Percentiles rank a stretch among this genome's conserved stretches.
phyloP scores from a whole-genome alignment of 2,797 vertebrate genomes.

The Danio aesculapii region DNA sequence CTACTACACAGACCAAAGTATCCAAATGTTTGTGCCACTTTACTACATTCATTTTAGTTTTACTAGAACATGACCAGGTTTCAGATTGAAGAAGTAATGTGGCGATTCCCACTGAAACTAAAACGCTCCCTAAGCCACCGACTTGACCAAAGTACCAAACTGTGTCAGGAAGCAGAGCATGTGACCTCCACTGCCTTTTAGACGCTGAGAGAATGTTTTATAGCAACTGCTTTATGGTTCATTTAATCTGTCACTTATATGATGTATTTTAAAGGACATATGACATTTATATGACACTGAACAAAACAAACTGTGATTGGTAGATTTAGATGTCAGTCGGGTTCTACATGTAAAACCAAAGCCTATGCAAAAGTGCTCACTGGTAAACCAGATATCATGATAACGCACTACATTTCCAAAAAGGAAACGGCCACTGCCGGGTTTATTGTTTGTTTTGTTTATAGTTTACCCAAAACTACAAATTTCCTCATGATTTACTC shows the following conservation, averaged over 20 bases:
- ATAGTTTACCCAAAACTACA: too few species aligned
- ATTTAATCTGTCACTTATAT: background rate
- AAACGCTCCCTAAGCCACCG: background rate
- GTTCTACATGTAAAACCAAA: too few species aligned
- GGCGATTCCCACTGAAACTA: background rate
- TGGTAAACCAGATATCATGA: background rate
- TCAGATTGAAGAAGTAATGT: background rate
- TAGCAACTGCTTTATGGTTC: too few species aligned
- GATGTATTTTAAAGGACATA: background rate
- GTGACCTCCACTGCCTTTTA: background rate
- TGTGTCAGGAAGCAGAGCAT: background rate
- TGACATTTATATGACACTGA: too few species aligned
- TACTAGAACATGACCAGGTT: background rate
- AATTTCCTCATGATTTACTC: too few species aligned
- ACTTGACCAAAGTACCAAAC: background rate
- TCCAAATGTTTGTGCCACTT: background rate
- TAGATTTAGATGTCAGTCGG: too few species aligned
- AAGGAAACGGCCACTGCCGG: background rate
- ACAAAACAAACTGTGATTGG: too few species aligned
- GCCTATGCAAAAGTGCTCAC: background rate
- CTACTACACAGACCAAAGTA: background rate
- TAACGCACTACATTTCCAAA: background rate
- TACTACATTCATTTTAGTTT: constrained; percentile 12
- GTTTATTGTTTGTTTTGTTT: too few species aligned
- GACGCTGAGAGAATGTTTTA: too few species aligned